Percentiles rank a stretch among this genome's conserved stretches.
Evolutionary conservation across 2,113 vertebrate species (phyloP).

Genomic region (Thunnus thynnus): DNA sequence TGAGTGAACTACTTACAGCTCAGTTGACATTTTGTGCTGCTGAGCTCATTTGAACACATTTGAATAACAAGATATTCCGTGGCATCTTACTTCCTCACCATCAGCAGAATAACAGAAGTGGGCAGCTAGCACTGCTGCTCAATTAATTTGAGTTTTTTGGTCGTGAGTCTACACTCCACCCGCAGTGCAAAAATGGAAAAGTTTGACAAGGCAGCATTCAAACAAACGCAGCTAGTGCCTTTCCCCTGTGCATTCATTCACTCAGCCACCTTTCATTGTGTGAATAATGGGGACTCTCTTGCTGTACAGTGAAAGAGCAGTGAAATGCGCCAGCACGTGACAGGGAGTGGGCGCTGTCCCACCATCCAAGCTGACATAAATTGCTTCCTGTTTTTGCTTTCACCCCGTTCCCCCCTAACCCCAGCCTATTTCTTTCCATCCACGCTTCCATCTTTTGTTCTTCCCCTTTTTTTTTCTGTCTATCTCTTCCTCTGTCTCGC

Average conservation of each 20-base stretch:
- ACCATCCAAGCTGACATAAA: conserved; percentile 65
- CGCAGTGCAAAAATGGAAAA: conserved; percentile 31
- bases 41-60: conserved; percentile 52
- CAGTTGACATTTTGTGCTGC: conserved; percentile 34
- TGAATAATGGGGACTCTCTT: conserved; percentile 6
- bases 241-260: conserved; percentile 12
- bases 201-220: conserved; percentile 29
- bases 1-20: conserved; percentile 24
- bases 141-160: conserved; percentile 37
- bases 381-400: conserved; percentile 76
- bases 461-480: conserved; percentile 32
- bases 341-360: conserved; percentile 41
- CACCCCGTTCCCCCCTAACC: conserved; percentile 13
- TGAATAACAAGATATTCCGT: conserved; percentile 38
- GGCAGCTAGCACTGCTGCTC: conserved; percentile 19
- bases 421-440: conserved; percentile 54
- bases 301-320: conserved; percentile 22
- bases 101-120: conserved; percentile 55
- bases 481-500: conserved; percentile 65
- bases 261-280: conserved; percentile 17
- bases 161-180: conserved; percentile 20
- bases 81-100: conserved; percentile 57
- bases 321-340: conserved; percentile 54
- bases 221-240: conserved; percentile 6
- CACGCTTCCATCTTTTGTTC: conserved; percentile 69